Conservation (phyloP, 2,797 vertebrate species). For the Esox lucius region DNA sequence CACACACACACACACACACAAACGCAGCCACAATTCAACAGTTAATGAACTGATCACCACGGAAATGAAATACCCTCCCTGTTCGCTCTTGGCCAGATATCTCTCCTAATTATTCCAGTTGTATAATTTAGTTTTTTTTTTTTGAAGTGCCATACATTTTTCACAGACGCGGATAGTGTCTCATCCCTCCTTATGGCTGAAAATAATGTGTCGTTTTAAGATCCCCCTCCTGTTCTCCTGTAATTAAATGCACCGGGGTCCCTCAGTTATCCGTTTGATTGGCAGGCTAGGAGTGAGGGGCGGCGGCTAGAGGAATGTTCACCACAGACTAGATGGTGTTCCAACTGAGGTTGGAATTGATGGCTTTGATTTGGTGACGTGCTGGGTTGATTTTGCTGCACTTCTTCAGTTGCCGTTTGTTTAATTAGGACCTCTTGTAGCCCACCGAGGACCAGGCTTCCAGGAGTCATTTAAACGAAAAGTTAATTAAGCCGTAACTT, state of each 20-base stretch:
- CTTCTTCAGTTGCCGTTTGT: background rate
- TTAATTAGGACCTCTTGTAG: background rate
- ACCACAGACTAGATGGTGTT: background rate
- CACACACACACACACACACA: background rate
- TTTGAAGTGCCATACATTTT: constrained; percentile 14
- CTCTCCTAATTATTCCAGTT: constrained; percentile 34
- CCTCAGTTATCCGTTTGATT: constrained; percentile 6
- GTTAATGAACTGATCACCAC: constrained; percentile 20
- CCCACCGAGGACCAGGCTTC: background rate
- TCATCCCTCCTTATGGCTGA: background rate
- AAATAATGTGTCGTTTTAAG: background rate
- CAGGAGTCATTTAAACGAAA: background rate
- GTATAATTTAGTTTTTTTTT: constrained; percentile 28
- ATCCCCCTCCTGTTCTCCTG: background rate
- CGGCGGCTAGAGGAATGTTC: background rate
- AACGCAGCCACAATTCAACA: background rate
- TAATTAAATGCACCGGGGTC: constrained; percentile 10
- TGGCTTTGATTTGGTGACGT: background rate
- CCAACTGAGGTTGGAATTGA: background rate
- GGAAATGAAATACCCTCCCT: constrained; percentile 34
- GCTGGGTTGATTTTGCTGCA: background rate
- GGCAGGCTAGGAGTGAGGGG: background rate
- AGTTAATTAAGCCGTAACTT: background rate
- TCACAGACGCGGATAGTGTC: constrained; percentile 11
- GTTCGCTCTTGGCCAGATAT: constrained; percentile 19